These are phyloP conservation scores for Leptobrachium ailaonicum DNA, from an alignment of 2,113 vertebrate genomes.

Conservation along the genomic window DNA sequence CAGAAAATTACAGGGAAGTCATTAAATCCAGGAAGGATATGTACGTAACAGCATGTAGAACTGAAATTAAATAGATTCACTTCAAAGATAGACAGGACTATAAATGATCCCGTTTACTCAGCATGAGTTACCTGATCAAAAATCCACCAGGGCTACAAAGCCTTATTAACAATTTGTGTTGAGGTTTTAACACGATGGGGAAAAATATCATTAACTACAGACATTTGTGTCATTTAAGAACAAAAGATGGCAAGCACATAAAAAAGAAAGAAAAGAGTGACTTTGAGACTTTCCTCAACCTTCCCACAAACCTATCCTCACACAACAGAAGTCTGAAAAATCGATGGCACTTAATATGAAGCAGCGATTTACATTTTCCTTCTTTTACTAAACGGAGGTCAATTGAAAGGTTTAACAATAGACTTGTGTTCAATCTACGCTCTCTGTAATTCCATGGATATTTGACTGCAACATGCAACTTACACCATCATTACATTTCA, in stretches of 20 bases:
- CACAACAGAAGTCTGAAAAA: slow-evolving; percentile 53
- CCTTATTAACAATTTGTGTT: slow-evolving; percentile 58
- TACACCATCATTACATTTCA: not conserved
- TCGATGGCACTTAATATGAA: slow-evolving; percentile 54
- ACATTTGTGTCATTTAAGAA: slow-evolving; percentile 53
- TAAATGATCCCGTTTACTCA: slow-evolving; percentile 52
- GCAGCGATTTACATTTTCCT: slow-evolving; percentile 38
- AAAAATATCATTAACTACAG: slow-evolving; percentile 61
- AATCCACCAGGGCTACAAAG: slow-evolving; percentile 54
- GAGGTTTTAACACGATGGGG: slow-evolving; percentile 49
- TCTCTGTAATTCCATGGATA: not conserved
- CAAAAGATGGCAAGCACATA: not conserved
- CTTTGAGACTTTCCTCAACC: slow-evolving; percentile 58
- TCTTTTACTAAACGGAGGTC: slow-evolving; percentile 49
- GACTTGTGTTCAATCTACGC: not conserved
- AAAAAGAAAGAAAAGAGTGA: slow-evolving; percentile 48
- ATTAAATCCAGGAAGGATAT: slow-evolving; percentile 54
- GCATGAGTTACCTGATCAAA: slow-evolving; percentile 57
- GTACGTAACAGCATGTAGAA: slow-evolving; percentile 43
- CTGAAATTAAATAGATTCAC: slow-evolving; percentile 52
- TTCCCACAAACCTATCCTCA: slow-evolving; percentile 59
- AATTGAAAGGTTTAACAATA: slow-evolving; percentile 21
- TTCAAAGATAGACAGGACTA: slow-evolving; percentile 51
- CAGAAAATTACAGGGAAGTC: slow-evolving; percentile 39
- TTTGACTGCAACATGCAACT: not conserved